Percentiles rank a stretch among this genome's conserved stretches.
phyloP scores from a whole-genome alignment of 2,888 invertebrate species.

The Scaptomyza polygonia region DNA sequence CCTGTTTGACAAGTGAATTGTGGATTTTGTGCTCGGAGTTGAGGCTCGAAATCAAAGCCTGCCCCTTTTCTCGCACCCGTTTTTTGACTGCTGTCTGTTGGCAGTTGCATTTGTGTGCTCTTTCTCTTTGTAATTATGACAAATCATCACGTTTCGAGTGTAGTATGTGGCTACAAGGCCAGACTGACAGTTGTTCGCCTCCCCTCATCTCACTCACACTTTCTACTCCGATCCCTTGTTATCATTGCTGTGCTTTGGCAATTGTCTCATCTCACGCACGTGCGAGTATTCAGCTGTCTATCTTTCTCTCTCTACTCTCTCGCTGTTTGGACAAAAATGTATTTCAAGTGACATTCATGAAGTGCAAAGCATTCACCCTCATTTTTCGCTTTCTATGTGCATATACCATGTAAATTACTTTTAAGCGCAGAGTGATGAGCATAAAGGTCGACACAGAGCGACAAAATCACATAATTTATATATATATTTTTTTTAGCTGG shows the following conservation, averaged over 20 bases:
- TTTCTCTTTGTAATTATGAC: slow-evolving; percentile 61
- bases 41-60: not conserved
- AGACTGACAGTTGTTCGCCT: slow-evolving; percentile 35
- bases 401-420: slow-evolving; percentile 30
- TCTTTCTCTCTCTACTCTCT: not conserved
- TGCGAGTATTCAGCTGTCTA: slow-evolving; percentile 28
- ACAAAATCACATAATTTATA: too few species aligned
- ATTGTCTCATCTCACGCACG: slow-evolving; percentile 58
- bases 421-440: not conserved
- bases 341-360: slow-evolving; percentile 78
- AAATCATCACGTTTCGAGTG: slow-evolving; percentile 72
- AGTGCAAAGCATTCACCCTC: slow-evolving; percentile 60
- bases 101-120: slow-evolving; percentile 25
- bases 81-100: not conserved
- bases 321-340: slow-evolving; percentile 46
- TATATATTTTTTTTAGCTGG: too few species aligned
- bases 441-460: too few species aligned
- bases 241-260: slow-evolving; percentile 29
- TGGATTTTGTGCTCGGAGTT: slow-evolving; percentile 24
- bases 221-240: not conserved
- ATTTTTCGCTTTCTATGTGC: slow-evolving; percentile 15
- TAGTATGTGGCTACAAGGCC: slow-evolving; percentile 53
- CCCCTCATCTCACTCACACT: not conserved
- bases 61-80: not conserved
- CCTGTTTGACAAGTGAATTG: slow-evolving; percentile 18